Percentiles rank a stretch among this genome's conserved stretches.
These are phyloP conservation scores for Xiphophorus hellerii DNA, from an alignment of 2,113 vertebrate genomes.

Conservation along the genomic window DNA sequence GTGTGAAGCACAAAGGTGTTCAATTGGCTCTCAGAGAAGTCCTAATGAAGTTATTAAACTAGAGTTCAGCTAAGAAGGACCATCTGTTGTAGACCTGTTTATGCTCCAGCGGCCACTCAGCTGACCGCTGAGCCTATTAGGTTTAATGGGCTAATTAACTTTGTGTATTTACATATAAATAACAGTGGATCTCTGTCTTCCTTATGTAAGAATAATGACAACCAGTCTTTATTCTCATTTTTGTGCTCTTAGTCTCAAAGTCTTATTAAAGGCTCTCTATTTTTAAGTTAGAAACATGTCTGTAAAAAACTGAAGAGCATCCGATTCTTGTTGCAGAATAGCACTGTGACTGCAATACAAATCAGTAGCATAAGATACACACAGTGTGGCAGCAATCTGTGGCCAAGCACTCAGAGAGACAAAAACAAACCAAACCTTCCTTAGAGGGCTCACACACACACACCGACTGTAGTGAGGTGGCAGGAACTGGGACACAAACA, in stretches of 20 bases:
- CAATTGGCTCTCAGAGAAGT: constrained; percentile 8
- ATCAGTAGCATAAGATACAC: constrained; percentile 19
- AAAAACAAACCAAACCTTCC: constrained; percentile 11
- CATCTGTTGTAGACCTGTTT: constrained; percentile 42
- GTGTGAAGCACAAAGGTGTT: background rate
- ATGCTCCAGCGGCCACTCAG: constrained; percentile 46
- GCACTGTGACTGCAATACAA: constrained; percentile 25
- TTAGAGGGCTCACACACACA: background rate
- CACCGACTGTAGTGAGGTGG: background rate
- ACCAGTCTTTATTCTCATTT: background rate
- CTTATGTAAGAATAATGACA: background rate
- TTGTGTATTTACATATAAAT: constrained; percentile 52
- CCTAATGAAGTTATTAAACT: constrained; percentile 37
- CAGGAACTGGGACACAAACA: constrained; percentile 10
- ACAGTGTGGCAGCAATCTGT: constrained; percentile 9
- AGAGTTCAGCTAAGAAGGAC: constrained; percentile 31
- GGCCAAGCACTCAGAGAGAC: constrained; percentile 21
- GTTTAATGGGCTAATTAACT: constrained; percentile 65
- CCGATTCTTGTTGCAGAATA: background rate
- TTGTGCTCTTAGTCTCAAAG: constrained; percentile 10
- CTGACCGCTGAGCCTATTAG: constrained; percentile 63
- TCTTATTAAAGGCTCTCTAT: background rate
- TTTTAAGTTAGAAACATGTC: background rate
- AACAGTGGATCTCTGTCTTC: constrained; percentile 16
- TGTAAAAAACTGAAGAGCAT: constrained; percentile 12